These are phyloP conservation scores for Spilosoma lubricipeda DNA, from an alignment of 2,888 invertebrate species.

Conservation along the genomic window DNA sequence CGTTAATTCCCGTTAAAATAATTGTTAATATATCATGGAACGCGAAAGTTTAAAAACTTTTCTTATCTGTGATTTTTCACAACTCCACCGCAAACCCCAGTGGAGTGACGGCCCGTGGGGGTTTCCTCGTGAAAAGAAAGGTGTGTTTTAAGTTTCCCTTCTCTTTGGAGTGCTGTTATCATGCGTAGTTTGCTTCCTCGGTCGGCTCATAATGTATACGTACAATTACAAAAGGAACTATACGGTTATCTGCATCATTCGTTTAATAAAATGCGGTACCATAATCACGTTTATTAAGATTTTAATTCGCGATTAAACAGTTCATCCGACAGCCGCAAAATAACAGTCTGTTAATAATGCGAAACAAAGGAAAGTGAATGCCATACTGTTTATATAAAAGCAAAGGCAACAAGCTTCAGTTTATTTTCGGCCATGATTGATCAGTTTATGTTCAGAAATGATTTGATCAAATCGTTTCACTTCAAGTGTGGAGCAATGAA, in stretches of 20 bases:
- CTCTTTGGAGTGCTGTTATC: too few species aligned
- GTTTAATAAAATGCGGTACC: slow-evolving; percentile 10
- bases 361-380: slow-evolving; percentile 16
- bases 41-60: too few species aligned
- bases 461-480: slow-evolving; percentile 45
- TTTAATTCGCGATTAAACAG: slow-evolving; percentile 11
- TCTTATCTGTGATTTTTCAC: too few species aligned
- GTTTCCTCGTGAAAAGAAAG: too few species aligned
- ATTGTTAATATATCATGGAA: too few species aligned
- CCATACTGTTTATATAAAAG: slow-evolving; percentile 11
- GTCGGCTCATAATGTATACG: too few species aligned
- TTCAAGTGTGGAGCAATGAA: slow-evolving; percentile 47
- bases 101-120: too few species aligned
- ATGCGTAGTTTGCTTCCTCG: too few species aligned
- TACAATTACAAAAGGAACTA: not conserved
- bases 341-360: not conserved
- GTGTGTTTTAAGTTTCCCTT: too few species aligned
- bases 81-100: too few species aligned
- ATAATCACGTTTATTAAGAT: slow-evolving; percentile 20
- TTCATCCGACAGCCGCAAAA: slow-evolving; percentile 8
- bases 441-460: slow-evolving; percentile 41
- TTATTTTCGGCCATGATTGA: slow-evolving; percentile 23
- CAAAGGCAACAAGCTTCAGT: slow-evolving; percentile 16
- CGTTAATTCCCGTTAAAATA: too few species aligned
- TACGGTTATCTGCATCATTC: slow-evolving; percentile 4